phyloP scores from a whole-genome alignment of 1,140 invertebrate species.

The Augochlora pura region DNA sequence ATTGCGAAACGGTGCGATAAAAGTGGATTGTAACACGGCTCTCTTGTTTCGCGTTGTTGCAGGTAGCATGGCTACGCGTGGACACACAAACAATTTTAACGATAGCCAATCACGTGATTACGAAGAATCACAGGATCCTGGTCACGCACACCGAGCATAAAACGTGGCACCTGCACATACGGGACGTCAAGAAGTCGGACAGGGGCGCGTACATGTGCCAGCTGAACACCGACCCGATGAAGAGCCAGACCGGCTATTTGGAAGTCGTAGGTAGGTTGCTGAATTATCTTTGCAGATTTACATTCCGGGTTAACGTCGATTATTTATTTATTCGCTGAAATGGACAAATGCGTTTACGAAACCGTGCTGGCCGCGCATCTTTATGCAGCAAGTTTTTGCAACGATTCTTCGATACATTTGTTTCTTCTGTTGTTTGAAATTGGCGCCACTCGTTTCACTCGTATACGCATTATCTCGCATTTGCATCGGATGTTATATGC shows the following conservation, averaged over 20 bases:
- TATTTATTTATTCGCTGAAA: too few relatives aligned
- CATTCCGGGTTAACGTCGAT: too few relatives aligned
- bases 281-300: background rate
- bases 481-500: too few relatives aligned
- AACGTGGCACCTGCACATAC: conserved; percentile 92
- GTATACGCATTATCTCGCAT: too few relatives aligned
- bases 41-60: conserved; percentile 46
- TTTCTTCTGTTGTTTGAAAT: too few relatives aligned
- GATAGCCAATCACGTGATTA: conserved; percentile 93
- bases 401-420: too few relatives aligned
- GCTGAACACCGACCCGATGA: conserved; percentile 96
- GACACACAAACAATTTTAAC: conserved; percentile 95
- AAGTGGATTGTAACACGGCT: too few relatives aligned
- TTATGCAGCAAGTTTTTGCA: too few relatives aligned
- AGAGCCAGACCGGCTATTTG: conserved; percentile 92
- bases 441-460: too few relatives aligned
- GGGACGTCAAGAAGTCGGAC: conserved; percentile 89
- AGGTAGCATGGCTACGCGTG: conserved; percentile 94
- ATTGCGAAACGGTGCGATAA: too few relatives aligned
- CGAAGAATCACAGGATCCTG: conserved; percentile 91
- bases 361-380: too few relatives aligned
- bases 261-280: conserved; percentile 90
- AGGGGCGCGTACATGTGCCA: conserved; percentile 94
- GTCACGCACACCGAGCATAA: conserved; percentile 90
- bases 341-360: too few relatives aligned